Evolutionary conservation across 2,113 vertebrate genomes (phyloP).

Genomic region (Madoqua kirkii): DNA sequence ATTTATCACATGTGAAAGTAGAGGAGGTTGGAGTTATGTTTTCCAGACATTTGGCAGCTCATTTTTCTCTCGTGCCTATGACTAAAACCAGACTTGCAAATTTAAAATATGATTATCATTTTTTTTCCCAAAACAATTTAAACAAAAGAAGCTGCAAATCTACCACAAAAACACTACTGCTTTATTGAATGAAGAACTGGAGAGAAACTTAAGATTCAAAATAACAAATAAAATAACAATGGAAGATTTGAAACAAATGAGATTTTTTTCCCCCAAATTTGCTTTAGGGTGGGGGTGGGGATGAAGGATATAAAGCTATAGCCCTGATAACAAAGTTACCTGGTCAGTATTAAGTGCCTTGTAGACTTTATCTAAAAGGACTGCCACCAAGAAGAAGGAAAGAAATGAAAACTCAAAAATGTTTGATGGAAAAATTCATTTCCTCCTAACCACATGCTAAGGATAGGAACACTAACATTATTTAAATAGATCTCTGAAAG

Average conservation of each 20-base stretch:
- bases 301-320: not conserved
- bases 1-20: not conserved
- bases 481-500: not conserved
- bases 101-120: constrained; percentile 14
- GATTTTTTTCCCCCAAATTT: not conserved
- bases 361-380: not conserved
- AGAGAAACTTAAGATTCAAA: not conserved
- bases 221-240: not conserved
- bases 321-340: not conserved
- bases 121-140: not conserved
- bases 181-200: not conserved
- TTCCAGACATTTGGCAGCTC: constrained; percentile 6
- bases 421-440: not conserved
- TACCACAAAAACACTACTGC: not conserved
- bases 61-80: not conserved
- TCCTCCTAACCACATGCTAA: not conserved
- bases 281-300: not conserved
- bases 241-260: not conserved
- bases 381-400: not conserved
- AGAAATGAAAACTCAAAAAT: not conserved
- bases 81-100: constrained; percentile 42
- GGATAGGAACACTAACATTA: not conserved
- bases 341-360: not conserved
- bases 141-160: not conserved
- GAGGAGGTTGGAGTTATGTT: not conserved